These are phyloP conservation scores for Campopleginae sp. DNA, from an alignment of 2,888 invertebrate genomes.

Conservation along the genomic window DNA sequence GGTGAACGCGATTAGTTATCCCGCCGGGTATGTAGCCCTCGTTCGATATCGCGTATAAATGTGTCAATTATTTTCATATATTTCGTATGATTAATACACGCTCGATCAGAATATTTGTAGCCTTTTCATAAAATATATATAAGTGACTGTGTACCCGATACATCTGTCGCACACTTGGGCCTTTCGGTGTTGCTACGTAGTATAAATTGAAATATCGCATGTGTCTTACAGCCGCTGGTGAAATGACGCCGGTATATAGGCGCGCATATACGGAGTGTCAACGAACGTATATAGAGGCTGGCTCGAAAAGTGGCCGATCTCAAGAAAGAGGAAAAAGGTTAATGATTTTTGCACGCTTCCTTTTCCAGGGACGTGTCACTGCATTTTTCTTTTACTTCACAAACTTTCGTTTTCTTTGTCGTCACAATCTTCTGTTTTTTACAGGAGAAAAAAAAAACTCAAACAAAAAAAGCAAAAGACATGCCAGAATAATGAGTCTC, in stretches of 20 bases:
- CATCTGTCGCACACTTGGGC: slow-evolving; percentile 67
- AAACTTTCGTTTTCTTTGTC: slow-evolving; percentile 23
- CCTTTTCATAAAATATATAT: slow-evolving; percentile 30
- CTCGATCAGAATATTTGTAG: not conserved
- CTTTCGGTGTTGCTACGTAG: slow-evolving; percentile 25
- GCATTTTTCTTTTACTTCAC: not conserved
- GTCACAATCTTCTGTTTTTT: not conserved
- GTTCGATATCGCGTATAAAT: not conserved
- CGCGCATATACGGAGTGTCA: not conserved
- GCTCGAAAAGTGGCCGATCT: slow-evolving; percentile 21
- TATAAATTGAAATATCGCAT: slow-evolving; percentile 57
- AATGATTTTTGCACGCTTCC: slow-evolving; percentile 44
- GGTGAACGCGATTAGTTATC: not conserved
- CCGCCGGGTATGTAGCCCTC: not conserved
- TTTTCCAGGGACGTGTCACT: not conserved
- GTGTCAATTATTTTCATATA: not conserved
- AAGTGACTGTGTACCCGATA: slow-evolving; percentile 16
- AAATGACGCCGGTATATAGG: slow-evolving; percentile 17
- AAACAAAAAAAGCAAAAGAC: not conserved
- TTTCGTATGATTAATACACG: not conserved
- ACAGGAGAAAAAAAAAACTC: not conserved
- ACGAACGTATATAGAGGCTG: not conserved
- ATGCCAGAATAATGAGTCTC: not conserved
- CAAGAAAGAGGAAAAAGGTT: slow-evolving; percentile 38
- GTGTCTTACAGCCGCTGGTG: slow-evolving; percentile 63